Percentiles rank a stretch among this genome's conserved stretches.
Conservation (phyloP, 2,113 vertebrate species). For the Elephas maximus region DNA sequence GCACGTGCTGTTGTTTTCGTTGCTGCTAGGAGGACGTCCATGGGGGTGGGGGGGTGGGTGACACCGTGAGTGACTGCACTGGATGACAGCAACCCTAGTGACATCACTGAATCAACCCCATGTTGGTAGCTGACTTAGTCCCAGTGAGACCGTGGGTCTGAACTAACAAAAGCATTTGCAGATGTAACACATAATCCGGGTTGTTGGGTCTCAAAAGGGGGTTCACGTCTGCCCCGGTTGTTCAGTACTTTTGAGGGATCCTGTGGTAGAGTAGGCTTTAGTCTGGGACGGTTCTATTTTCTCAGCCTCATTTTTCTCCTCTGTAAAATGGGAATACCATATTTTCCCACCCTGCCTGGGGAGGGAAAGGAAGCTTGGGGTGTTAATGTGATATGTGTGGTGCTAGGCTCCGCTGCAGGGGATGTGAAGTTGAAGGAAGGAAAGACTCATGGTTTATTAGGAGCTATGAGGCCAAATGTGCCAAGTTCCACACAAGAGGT, state of each 20-base stretch:
- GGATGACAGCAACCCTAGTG: too few species aligned
- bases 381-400: neutral
- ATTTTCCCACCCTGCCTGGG: neutral
- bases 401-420: slow-evolving; percentile 18
- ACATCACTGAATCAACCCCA: too few species aligned
- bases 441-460: neutral
- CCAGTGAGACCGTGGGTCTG: neutral
- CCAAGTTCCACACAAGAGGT: slow-evolving; percentile 46
- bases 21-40: too few species aligned
- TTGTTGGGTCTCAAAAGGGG: neutral
- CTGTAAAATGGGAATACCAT: neutral
- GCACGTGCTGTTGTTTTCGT: too few species aligned
- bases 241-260: neutral
- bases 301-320: neutral
- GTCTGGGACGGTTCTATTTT: neutral
- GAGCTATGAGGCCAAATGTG: neutral
- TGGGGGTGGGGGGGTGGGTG: too few species aligned
- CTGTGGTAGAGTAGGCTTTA: neutral
- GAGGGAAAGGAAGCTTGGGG: slow-evolving; percentile 27
- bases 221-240: neutral
- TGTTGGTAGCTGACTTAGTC: neutral
- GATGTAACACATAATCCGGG: neutral
- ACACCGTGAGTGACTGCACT: too few species aligned
- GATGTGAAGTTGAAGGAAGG: neutral
- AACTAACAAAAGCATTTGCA: neutral